Percentiles rank a stretch among this genome's conserved stretches.
These are phyloP conservation scores for Ecdyonurus torrentis DNA, from an alignment of 2,888 invertebrate genomes.

Conservation along the genomic window DNA sequence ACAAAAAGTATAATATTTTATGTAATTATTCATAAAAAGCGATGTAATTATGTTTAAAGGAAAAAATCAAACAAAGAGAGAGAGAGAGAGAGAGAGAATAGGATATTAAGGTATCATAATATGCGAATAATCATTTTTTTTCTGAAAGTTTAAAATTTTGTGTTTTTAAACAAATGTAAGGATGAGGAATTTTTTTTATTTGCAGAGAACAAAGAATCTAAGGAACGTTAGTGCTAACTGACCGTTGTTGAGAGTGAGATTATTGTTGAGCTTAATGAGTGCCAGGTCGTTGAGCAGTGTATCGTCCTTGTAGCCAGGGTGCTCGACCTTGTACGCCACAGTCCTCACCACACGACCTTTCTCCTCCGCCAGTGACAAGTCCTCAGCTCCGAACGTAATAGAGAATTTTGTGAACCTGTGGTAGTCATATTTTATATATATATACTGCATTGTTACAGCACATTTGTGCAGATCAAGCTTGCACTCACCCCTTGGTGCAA, in stretches of 20 bases:
- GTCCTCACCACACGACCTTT: slow-evolving; percentile 10
- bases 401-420: slow-evolving; percentile 10
- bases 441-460: not conserved
- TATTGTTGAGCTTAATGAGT: slow-evolving; percentile 15
- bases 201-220: no score
- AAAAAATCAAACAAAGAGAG: no score
- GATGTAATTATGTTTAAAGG: no score
- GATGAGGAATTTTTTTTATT: no score
- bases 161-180: no score
- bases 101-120: no score
- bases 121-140: no score
- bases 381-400: slow-evolving; percentile 13
- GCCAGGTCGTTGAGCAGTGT: slow-evolving; percentile 17
- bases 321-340: slow-evolving; percentile 13
- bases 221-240: no score
- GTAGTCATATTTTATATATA: not conserved
- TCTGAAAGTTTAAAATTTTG: no score
- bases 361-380: slow-evolving; percentile 11
- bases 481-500: slow-evolving; percentile 14
- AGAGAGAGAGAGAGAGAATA: no score
- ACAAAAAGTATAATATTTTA: no score
- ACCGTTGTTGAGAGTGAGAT: slow-evolving; percentile 13
- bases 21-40: no score
- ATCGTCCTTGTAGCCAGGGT: slow-evolving; percentile 13
- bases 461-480: not conserved